Conservation (phyloP, 2,113 vertebrate species). For the Cyanoliseus patagonus region DNA sequence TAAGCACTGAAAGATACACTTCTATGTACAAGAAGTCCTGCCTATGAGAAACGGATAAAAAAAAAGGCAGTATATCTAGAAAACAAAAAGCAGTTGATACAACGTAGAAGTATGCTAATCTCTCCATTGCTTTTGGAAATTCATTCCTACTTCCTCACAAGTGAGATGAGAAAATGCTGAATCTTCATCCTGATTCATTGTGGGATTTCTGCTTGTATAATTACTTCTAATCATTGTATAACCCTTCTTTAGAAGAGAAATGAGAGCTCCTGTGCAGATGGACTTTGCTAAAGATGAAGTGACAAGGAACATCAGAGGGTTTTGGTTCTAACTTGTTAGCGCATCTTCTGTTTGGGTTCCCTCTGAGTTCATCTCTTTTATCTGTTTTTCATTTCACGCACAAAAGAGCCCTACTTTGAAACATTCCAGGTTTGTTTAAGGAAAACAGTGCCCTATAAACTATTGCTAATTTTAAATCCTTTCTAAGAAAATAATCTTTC, state of each 20-base stretch:
- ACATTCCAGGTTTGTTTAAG: neutral
- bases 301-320: neutral
- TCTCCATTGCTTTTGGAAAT: slow-evolving; percentile 5
- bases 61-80: neutral
- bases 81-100: neutral
- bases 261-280: slow-evolving; percentile 13
- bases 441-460: neutral
- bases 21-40: neutral
- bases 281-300: slow-evolving; percentile 38
- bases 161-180: slow-evolving; percentile 30
- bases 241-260: neutral
- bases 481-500: neutral
- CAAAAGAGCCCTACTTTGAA: neutral
- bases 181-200: neutral
- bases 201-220: neutral
- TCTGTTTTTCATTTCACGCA: neutral
- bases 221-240: slow-evolving; percentile 19
- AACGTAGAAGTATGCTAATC: neutral
- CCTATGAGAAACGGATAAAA: neutral
- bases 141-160: neutral
- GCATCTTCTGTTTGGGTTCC: neutral
- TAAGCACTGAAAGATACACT: neutral
- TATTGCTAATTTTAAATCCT: neutral
- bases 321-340: neutral
- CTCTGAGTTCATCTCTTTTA: slow-evolving; percentile 10